phyloP scores from a whole-genome alignment of 2,797 vertebrate species.

The Gorsachius magnificus region DNA sequence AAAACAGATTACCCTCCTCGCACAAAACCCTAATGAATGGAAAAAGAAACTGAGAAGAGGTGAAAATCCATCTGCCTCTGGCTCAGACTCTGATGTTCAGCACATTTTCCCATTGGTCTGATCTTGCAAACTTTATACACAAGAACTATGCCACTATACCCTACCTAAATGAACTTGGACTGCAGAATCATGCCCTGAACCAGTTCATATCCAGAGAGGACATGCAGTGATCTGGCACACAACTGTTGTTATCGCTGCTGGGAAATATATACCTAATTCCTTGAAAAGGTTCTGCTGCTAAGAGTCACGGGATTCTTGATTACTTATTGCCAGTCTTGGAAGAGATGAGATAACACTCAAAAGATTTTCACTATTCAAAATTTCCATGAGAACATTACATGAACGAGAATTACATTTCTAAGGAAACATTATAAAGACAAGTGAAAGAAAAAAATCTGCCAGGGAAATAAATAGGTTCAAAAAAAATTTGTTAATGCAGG shows the following conservation, averaged over 20 bases:
- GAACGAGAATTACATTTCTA: constrained; percentile 39
- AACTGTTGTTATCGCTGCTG: not conserved
- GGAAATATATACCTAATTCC: constrained; percentile 16
- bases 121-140: not conserved
- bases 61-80: not conserved
- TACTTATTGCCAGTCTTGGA: constrained; percentile 35
- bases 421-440: constrained; percentile 1
- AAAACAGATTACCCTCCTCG: constrained; percentile 1
- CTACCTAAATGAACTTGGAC: not conserved
- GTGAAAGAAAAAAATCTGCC: not conserved
- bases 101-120: not conserved
- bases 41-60: not conserved
- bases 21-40: not conserved
- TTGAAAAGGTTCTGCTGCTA: constrained; percentile 30
- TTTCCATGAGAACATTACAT: constrained; percentile 20
- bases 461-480: constrained; percentile 29
- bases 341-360: constrained; percentile 19
- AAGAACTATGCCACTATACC: not conserved
- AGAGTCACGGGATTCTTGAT: constrained; percentile 4
- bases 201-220: not conserved
- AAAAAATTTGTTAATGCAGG: not conserved
- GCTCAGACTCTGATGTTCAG: not conserved
- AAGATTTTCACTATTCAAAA: constrained; percentile 27
- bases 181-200: not conserved
- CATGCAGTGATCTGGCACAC: not conserved